Evolutionary conservation across 1,140 invertebrate genomes (phyloP), one percentile per base, ranked within the genome.

Genomic region (Thalassaphorura encarpata): DNA sequence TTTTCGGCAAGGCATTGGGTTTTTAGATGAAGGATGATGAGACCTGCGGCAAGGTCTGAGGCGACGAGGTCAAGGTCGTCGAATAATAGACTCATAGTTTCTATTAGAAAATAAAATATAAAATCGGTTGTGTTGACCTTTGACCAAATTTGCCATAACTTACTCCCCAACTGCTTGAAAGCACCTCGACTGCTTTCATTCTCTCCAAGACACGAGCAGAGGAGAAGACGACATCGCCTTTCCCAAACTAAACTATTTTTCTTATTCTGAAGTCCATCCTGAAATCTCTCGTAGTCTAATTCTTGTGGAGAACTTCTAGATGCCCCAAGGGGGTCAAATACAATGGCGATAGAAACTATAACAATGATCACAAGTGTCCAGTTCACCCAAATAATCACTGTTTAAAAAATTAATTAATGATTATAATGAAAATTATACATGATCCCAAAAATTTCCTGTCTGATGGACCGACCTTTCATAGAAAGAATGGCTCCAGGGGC

Each of bases 11-110:
- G 53, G 2, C 43, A 63, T 79, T 80, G 41, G 84, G 77, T 69
- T 81, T 62, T 65, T 23, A 70, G 58, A 24, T 72, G 71, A 0
- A 93, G 72, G 4, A 95, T 74, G 19, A 94, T 79, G 53, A 88
- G 81, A 4, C 89, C 91, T 16, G 89, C 88, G 42, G 89, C 80
- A 18, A 93, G 78, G 68, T 95, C 91, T 0, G 88, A 89, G 0
- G 89, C 84, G 2, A 94, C 89, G 21, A 92, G 72, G 72, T 94
- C 87, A 0, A 85, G 82, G 58, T 85, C 85, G 67, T 88, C 77
- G 69, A 88, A 88, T 57, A 87, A 75, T 2, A 81, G 79, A 65
- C 79, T 83, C 60, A 87, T 73, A 8, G 88, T 71, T 66, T 78
- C 82, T 84, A 68, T 56, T 74, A 67, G 40, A 56, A 29, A 57